Conservation (phyloP, 2,113 vertebrate species). For the Xiphophorus couchianus region DNA sequence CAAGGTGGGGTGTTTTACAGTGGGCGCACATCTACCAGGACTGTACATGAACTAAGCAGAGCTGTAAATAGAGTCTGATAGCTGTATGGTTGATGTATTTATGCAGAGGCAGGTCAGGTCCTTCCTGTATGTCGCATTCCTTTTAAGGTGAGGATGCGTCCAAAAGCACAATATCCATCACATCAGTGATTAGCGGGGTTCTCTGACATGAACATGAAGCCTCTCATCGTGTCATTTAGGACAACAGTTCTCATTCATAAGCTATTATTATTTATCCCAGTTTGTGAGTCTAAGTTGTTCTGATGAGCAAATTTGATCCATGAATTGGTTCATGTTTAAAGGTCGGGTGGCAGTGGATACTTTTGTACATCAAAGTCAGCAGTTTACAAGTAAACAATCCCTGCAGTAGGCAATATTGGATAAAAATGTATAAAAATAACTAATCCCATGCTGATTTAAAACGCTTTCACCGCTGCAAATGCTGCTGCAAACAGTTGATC, state of each 20-base stretch:
- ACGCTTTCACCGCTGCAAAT: too few species aligned
- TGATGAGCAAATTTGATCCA: background rate
- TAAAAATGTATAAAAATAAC: background rate
- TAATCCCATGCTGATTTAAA: background rate
- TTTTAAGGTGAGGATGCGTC: constrained; percentile 3
- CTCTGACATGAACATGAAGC: background rate
- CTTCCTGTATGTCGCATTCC: constrained; percentile 18
- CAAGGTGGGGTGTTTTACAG: background rate
- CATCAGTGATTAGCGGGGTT: background rate
- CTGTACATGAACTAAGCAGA: background rate
- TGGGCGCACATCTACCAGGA: background rate
- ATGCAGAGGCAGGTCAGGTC: background rate
- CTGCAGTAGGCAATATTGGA: too few species aligned
- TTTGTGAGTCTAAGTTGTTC: constrained; percentile 8
- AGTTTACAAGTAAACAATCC: too few species aligned
- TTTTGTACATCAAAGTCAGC: background rate
- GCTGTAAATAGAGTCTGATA: constrained; percentile 24
- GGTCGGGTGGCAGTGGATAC: background rate
- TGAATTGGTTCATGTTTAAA: background rate
- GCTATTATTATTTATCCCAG: background rate
- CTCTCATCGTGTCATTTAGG: background rate
- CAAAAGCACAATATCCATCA: constrained; percentile 56
- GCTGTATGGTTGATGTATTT: constrained; percentile 13
- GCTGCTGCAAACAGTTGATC: background rate
- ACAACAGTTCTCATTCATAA: background rate